Conservation (phyloP, 2,888 invertebrate species). For the Ellobium chinense region DNA sequence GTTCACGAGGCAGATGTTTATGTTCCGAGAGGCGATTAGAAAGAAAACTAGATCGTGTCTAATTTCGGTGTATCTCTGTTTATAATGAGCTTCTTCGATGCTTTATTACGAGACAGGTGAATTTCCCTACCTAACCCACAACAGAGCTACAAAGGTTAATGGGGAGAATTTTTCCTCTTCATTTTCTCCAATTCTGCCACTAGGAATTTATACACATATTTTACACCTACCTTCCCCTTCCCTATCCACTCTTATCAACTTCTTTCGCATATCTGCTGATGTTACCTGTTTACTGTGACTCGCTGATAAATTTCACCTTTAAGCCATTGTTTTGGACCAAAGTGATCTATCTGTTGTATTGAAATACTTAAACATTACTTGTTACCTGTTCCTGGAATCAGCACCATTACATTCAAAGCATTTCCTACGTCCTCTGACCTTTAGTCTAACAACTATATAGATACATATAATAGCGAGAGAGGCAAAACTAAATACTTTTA, state of each 20-base stretch:
- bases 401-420: too few species aligned
- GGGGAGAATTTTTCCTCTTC: background rate
- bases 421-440: too few species aligned
- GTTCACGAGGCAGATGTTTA: conserved; percentile 22
- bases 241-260: background rate
- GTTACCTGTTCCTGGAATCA: too few species aligned
- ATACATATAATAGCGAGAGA: too few species aligned
- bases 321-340: too few species aligned
- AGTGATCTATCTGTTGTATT: too few species aligned
- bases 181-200: background rate
- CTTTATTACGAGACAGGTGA: conserved; percentile 26
- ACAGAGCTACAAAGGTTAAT: background rate
- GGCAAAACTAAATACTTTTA: too few species aligned
- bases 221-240: background rate
- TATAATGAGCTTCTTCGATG: conserved; percentile 26
- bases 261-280: too few species aligned
- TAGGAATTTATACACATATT: background rate
- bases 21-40: conserved; percentile 20
- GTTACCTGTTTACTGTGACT: too few species aligned
- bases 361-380: too few species aligned
- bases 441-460: too few species aligned
- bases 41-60: background rate
- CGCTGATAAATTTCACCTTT: too few species aligned
- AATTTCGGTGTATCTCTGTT: conserved; percentile 16
- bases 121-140: background rate